A percentile compares a stretch with the other conserved stretches of the same genome.
phyloP scores from a whole-genome alignment of 2,797 vertebrate species.

The Halcyon leucocephala region DNA sequence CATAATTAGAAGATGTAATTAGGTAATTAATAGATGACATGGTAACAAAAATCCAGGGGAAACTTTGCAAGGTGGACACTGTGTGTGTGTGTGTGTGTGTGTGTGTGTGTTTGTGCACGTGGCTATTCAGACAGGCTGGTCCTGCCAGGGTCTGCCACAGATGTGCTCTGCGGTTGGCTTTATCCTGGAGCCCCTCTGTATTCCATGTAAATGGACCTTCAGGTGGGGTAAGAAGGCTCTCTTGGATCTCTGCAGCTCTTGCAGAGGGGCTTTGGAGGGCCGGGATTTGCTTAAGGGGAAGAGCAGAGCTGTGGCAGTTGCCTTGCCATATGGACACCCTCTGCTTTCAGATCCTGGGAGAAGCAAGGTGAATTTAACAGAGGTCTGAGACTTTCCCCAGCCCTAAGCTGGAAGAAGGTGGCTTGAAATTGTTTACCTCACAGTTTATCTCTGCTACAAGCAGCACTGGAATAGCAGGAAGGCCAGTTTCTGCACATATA shows the following conservation, averaged over 20 bases:
- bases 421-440: not conserved
- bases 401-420: not conserved
- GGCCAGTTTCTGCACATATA: not conserved
- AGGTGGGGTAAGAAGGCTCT: not conserved
- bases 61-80: constrained; percentile 74
- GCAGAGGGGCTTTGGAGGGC: not conserved
- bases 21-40: constrained; percentile 84
- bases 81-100: not conserved
- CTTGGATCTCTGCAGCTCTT: not conserved
- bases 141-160: not conserved
- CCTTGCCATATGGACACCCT: rapidly evolving
- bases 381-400: not conserved
- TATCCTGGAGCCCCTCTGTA: not conserved
- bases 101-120: not conserved
- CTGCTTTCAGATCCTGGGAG: not conserved
- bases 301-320: not conserved
- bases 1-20: constrained; percentile 82
- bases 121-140: not conserved
- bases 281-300: not conserved
- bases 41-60: constrained; percentile 78
- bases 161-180: not conserved
- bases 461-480: not conserved
- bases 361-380: not conserved
- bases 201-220: not conserved
- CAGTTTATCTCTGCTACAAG: not conserved